phyloP scores from a whole-genome alignment of 2,888 invertebrate genomes.

The Mesopsocus fuscifrons region DNA sequence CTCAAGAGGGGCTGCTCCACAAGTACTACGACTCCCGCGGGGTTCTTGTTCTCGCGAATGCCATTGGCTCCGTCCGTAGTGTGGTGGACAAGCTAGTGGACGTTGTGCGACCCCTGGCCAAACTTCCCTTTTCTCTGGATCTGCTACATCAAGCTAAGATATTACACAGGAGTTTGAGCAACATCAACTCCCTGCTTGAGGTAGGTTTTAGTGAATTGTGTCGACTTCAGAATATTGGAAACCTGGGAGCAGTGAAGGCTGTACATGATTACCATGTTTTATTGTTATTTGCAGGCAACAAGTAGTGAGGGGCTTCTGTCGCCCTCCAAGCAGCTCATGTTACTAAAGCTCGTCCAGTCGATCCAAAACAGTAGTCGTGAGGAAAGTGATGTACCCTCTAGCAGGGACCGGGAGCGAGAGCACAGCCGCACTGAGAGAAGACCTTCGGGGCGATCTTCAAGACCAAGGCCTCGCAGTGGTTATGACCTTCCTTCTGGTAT shows the following conservation, averaged over 20 bases:
- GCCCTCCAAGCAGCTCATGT: constrained; percentile 33
- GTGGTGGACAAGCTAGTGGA: constrained; percentile 54
- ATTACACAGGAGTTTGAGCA: constrained; percentile 53
- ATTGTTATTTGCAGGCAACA: constrained; percentile 18
- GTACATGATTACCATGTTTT: neutral
- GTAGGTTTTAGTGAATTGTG: constrained; percentile 15
- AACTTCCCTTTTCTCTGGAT: constrained; percentile 64
- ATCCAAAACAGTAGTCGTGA: constrained; percentile 32
- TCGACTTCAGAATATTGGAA: too few species aligned
- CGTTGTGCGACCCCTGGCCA: constrained; percentile 58
- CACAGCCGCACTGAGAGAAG: constrained; percentile 29
- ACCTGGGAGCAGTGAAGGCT: too few species aligned
- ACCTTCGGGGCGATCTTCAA: constrained; percentile 25
- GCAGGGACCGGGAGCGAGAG: constrained; percentile 21
- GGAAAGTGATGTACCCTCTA: constrained; percentile 12
- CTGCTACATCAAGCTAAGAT: constrained; percentile 59
- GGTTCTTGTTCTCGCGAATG: constrained; percentile 43
- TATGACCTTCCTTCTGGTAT: neutral
- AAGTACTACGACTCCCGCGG: constrained; percentile 64
- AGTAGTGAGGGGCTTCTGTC: constrained; percentile 10
- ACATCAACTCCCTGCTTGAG: constrained; percentile 33
- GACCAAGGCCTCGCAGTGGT: constrained; percentile 24
- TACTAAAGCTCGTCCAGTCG: constrained; percentile 35
- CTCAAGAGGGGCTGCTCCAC: constrained; percentile 59
- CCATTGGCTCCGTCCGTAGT: constrained; percentile 33